Percentiles rank a stretch among this genome's conserved stretches.
phyloP scores from a whole-genome alignment of 2,888 invertebrate genomes.

The Podotricha telesiphe region DNA sequence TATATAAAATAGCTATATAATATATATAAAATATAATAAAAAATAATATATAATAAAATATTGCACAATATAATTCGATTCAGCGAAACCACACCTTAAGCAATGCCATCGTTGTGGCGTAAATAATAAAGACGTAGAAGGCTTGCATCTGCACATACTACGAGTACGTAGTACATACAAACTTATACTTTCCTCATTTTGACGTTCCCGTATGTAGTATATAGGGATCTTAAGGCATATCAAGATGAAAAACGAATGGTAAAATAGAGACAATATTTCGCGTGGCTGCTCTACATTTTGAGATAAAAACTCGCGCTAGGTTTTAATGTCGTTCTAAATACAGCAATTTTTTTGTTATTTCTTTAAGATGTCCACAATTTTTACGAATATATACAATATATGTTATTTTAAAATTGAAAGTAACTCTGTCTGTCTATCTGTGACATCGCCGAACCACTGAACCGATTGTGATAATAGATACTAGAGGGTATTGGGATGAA shows the following conservation, averaged over 20 bases:
- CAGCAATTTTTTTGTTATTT: not conserved
- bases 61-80: no score
- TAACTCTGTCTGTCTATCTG: no score
- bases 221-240: conserved; percentile 40
- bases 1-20: no score
- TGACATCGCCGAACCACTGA: no score
- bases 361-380: no score
- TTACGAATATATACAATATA: no score
- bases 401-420: no score
- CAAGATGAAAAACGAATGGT: conserved; percentile 38
- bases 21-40: no score
- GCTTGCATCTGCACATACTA: conserved; percentile 41
- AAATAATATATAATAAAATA: no score
- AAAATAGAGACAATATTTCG: conserved; percentile 35
- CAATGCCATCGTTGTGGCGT: conserved; percentile 59
- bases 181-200: conserved; percentile 44
- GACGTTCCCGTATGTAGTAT: conserved; percentile 40
- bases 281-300: conserved; percentile 23
- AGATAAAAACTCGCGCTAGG: not conserved
- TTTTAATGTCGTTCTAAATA: conserved; percentile 13
- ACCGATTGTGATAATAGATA: no score
- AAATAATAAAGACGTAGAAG: conserved; percentile 65
- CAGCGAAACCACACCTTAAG: conserved; percentile 51
- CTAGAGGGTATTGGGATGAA: no score
- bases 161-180: conserved; percentile 29